phyloP scores from a whole-genome alignment of 37 sponge, comb jelly and placozoan genomes.

The Tethya wilhelma region DNA sequence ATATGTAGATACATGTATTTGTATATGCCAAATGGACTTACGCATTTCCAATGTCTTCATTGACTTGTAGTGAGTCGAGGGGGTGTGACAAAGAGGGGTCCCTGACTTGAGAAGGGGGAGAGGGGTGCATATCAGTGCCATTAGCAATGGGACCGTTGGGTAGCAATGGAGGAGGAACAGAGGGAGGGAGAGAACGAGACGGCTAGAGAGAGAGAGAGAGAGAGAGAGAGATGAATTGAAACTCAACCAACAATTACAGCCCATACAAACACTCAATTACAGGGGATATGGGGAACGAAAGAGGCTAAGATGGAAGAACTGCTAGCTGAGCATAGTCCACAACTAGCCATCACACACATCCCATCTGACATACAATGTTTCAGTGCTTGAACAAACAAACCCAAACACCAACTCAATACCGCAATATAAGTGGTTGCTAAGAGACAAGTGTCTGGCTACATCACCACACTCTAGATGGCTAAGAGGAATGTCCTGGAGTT shows the following conservation, averaged over 20 bases:
- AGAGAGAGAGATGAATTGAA: slow-evolving; percentile 11
- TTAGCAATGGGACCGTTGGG: slow-evolving; percentile 60
- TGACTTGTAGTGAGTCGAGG: too few relatives aligned
- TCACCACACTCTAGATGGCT: too few relatives aligned
- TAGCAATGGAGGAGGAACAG: not conserved
- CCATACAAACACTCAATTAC: not conserved
- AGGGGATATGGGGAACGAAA: not conserved
- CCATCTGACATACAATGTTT: too few relatives aligned
- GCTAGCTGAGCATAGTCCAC: not conserved
- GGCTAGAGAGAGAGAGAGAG: slow-evolving; percentile 40
- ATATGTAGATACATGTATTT: too few relatives aligned
- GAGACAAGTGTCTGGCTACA: too few relatives aligned
- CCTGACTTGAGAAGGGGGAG: too few relatives aligned
- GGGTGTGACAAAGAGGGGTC: not conserved
- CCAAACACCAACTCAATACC: too few relatives aligned
- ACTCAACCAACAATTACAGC: not conserved
- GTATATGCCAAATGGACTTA: too few relatives aligned
- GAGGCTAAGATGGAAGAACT: not conserved
- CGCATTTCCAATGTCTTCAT: too few relatives aligned
- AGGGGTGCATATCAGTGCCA: slow-evolving; percentile 55
- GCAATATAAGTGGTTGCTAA: too few relatives aligned
- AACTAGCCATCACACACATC: not conserved
- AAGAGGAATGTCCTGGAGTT: too few relatives aligned
- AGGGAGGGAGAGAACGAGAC: slow-evolving; percentile 3
- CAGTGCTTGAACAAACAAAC: too few relatives aligned